Evolutionary conservation across 2,797 vertebrate genomes (phyloP).

Genomic region (Tympanoctomys barrerae): DNA sequence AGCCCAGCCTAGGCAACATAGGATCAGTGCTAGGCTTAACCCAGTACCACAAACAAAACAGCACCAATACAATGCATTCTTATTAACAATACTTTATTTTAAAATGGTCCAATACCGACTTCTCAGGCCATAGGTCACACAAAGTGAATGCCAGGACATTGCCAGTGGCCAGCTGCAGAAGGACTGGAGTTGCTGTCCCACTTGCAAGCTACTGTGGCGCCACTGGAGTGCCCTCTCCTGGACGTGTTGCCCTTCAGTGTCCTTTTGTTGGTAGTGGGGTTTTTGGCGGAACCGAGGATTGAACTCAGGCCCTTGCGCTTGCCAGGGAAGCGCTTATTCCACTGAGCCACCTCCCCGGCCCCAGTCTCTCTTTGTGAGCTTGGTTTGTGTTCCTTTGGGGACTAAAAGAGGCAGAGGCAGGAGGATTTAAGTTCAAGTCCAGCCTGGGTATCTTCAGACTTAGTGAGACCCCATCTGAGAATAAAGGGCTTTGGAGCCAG

Average conservation of each 20-base stretch:
- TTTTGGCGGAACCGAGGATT: too few species aligned
- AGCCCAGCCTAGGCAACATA: not conserved
- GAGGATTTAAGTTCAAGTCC: not conserved
- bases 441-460: not conserved
- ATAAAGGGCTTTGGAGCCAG: not conserved
- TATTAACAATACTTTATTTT: not conserved
- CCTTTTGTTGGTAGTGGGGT: accelerated
- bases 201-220: not conserved
- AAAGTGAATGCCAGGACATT: not conserved
- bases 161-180: too few species aligned
- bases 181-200: too few species aligned
- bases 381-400: not conserved
- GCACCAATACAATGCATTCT: not conserved
- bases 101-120: not conserved
- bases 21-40: not conserved
- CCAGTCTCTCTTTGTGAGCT: accelerated
- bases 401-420: not conserved
- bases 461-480: not conserved
- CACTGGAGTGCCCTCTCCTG: not conserved
- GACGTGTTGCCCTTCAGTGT: accelerated
- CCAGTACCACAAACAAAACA: not conserved
- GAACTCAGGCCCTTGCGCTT: too few species aligned
- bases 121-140: not conserved
- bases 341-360: too few species aligned
- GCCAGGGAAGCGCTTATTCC: too few species aligned